These are phyloP conservation scores for Eumacrocentrus americanus DNA, from an alignment of 2,888 invertebrate species.

Conservation along the genomic window DNA sequence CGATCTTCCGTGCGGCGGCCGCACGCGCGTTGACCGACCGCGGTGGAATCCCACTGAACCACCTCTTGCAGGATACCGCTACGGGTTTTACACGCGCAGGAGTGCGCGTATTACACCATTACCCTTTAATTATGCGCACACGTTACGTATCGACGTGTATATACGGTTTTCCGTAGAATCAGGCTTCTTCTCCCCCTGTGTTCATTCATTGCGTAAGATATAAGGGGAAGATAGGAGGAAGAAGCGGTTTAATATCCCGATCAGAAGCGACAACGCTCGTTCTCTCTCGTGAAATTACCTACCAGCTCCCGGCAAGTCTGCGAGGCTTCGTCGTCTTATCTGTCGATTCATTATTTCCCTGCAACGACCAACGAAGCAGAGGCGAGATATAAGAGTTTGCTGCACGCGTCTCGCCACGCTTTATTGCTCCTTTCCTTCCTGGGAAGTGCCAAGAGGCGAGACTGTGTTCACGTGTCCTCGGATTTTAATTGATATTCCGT, in stretches of 20 bases:
- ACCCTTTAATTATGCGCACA: constrained; percentile 48
- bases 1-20: constrained; percentile 21
- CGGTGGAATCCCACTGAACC: constrained; percentile 50
- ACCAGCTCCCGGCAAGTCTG: background rate
- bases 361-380: constrained; percentile 2
- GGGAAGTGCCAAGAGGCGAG: constrained; percentile 23
- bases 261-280: too few relatives aligned
- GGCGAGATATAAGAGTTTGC: background rate
- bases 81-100: constrained; percentile 39
- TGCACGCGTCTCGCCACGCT: constrained; percentile 18
- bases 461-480: constrained; percentile 27
- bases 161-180: constrained; percentile 9
- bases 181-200: background rate
- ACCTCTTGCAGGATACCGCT: constrained; percentile 49
- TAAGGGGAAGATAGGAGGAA: too few relatives aligned
- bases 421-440: constrained; percentile 32
- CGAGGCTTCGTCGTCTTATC: background rate
- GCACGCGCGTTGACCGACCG: constrained; percentile 42
- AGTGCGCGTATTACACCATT: constrained; percentile 35
- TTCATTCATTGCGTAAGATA: constrained; percentile 26
- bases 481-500: constrained; percentile 47
- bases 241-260: too few relatives aligned
- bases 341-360: constrained; percentile 1
- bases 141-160: constrained; percentile 31
- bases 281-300: too few relatives aligned